These are phyloP conservation scores for Drosophila miranda DNA, from an alignment of 1,140 invertebrate species.

Conservation along the genomic window DNA sequence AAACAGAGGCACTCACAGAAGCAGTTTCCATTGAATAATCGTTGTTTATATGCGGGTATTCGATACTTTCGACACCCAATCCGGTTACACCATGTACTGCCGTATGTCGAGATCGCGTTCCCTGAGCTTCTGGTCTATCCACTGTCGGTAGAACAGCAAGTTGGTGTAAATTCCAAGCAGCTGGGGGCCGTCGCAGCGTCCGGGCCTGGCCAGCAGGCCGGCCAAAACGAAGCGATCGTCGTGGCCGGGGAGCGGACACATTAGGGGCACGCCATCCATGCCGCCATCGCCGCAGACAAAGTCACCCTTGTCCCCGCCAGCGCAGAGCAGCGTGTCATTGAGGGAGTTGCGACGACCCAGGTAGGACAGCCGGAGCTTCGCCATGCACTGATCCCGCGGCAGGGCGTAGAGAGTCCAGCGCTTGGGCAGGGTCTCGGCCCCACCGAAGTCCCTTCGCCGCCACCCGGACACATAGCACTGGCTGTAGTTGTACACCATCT, in stretches of 20 bases:
- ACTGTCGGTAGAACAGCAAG: constrained; percentile 45
- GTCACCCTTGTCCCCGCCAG: constrained; percentile 55
- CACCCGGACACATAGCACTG: constrained; percentile 64
- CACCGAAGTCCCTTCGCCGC: constrained; percentile 36
- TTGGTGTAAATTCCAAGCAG: constrained; percentile 60
- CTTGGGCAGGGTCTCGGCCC: constrained; percentile 38
- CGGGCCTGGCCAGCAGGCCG: constrained; percentile 48
- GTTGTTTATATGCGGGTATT: not conserved
- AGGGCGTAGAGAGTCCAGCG: constrained; percentile 48
- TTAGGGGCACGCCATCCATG: constrained; percentile 43
- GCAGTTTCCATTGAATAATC: not conserved
- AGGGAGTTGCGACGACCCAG: constrained; percentile 44
- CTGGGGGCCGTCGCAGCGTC: constrained; percentile 50
- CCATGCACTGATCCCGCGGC: constrained; percentile 53
- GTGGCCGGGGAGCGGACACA: constrained; percentile 48
- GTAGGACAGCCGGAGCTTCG: constrained; percentile 48
- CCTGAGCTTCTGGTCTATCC: constrained; percentile 58
- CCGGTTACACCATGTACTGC: constrained; percentile 46
- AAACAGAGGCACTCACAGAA: too few relatives aligned
- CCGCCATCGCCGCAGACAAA: constrained; percentile 53
- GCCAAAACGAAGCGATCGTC: constrained; percentile 47
- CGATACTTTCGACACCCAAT: too few relatives aligned
- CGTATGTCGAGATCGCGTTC: constrained; percentile 60
- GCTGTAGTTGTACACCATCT: constrained; percentile 47
- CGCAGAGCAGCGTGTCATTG: constrained; percentile 55